Evolutionary conservation across 2,888 invertebrate species (phyloP).

Genomic region (Phaedon cochleariae): DNA sequence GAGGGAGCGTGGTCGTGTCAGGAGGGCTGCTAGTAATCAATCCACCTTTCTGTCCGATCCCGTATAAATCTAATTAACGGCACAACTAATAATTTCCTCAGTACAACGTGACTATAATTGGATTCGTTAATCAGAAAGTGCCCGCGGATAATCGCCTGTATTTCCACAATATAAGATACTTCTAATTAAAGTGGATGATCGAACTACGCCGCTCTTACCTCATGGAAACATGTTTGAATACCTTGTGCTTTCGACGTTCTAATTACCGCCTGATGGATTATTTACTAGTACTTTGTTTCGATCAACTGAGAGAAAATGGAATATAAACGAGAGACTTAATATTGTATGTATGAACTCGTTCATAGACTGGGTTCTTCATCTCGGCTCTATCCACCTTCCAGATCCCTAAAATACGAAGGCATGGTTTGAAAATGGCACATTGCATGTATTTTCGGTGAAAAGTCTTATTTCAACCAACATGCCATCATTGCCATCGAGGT

Average conservation of each 20-base stretch:
- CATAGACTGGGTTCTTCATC: not conserved
- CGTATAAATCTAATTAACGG: constrained; percentile 61
- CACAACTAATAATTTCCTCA: constrained; percentile 62
- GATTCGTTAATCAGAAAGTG: constrained; percentile 62
- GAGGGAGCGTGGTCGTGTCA: constrained; percentile 26
- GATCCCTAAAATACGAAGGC: no score
- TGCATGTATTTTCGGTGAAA: no score
- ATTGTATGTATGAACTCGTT: not conserved
- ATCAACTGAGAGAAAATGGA: constrained; percentile 3
- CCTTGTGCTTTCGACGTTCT: constrained; percentile 33
- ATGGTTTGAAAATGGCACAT: no score
- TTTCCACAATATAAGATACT: constrained; percentile 55
- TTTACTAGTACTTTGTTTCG: constrained; percentile 34
- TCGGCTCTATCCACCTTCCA: no score
- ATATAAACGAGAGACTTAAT: not conserved
- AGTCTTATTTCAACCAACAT: no score
- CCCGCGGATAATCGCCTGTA: constrained; percentile 60
- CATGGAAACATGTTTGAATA: constrained; percentile 30
- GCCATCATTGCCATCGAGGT: no score
- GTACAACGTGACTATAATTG: constrained; percentile 63
- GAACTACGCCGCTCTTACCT: constrained; percentile 36
- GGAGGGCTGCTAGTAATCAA: constrained; percentile 42
- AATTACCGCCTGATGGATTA: constrained; percentile 37
- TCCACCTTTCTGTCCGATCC: constrained; percentile 48
- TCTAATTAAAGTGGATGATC: constrained; percentile 50